Base-by-base conservation (phyloP, 2,797 vertebrate species). In the Malacoctenus gilli region DNA sequence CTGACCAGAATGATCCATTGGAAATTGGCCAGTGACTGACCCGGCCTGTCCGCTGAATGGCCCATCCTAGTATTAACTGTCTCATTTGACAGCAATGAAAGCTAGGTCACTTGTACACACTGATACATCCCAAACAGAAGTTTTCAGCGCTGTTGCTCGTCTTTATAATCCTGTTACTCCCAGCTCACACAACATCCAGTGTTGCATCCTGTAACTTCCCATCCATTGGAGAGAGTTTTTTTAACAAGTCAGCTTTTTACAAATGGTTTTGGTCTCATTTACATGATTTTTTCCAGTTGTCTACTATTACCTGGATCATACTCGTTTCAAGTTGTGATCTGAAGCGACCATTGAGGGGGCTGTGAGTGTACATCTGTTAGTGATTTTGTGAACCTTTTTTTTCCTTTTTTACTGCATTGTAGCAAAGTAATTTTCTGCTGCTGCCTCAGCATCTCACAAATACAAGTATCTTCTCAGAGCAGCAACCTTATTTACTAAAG, bases 291-390 rank as follows among this genome's bases (percentile, higher is more conserved):
- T 78, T 69, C 62, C 69, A 69, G 32, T 72, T 32, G 54, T 51
- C 34, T 14, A 39, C 23, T 21, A 16, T 77, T 77, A 72, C 62
- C 71, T 76, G 53, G 21, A 35, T 49, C 41, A 19, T 35, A 51
- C 15, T 49, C 28, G 38, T 59, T 8, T 23, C 8, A n/a, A n/a
- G 23, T 48, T 55, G 56, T 40, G 61, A 77, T 57, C 56, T 66
- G 61, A 75, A 67, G 39, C 75, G n/a, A n/a, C n/a, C 56, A 51
- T 15, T 40, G 43, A 58, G 58, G 35, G 67, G 68, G 44, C 64
- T 30, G 21, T 66, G 42, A 37, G 40, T 30, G 41, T 50, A 85
- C 87, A 88, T 91, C 85, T 90, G 88, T 68, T 74, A 83, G 68
- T 77, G 58, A 85, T 90, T 88, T 79, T 68, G 25, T 75, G 72